phyloP scores from a whole-genome alignment of 2,797 vertebrate genomes.

The Apogon talboti region DNA sequence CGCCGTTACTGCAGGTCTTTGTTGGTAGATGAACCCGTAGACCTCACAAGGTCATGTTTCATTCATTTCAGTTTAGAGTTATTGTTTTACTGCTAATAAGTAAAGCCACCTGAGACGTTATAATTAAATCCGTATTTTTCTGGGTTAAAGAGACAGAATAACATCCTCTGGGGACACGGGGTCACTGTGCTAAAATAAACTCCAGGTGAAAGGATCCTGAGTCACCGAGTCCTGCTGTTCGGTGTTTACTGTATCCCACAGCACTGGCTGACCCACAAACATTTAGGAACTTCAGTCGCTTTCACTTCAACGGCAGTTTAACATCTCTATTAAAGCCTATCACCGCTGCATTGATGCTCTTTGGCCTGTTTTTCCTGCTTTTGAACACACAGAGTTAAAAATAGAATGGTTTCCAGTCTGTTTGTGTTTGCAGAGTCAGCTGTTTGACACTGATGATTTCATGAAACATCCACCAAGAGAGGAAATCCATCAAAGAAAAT shows the following conservation, averaged over 20 bases:
- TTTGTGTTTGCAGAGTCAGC: constrained; percentile 3
- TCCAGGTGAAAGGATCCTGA: constrained; percentile 22
- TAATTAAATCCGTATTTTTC: constrained; percentile 5
- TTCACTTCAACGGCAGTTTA: not conserved
- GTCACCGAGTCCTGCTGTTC: constrained; percentile 10
- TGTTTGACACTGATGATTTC: not conserved
- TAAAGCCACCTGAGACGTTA: not conserved
- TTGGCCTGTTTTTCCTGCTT: constrained; percentile 1
- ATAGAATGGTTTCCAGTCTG: not conserved
- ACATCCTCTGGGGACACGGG: constrained; percentile 21
- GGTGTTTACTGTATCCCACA: constrained; percentile 19
- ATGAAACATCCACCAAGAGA: not conserved
- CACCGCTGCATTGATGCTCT: not conserved
- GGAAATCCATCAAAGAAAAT: not conserved
- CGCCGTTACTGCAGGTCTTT: no score
- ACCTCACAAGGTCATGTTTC: no score
- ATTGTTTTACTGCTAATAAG: constrained; percentile 12
- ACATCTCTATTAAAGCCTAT: not conserved
- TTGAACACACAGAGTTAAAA: not conserved
- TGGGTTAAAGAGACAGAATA: constrained; percentile 14
- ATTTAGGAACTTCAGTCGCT: not conserved
- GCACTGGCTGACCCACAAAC: constrained; percentile 21
- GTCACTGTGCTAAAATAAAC: constrained; percentile 36
- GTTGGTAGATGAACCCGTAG: no score
- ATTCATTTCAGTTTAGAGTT: not conserved